These are phyloP conservation scores for Tribolium castaneum DNA, from an alignment of 1,140 invertebrate genomes.

Conservation along the genomic window DNA sequence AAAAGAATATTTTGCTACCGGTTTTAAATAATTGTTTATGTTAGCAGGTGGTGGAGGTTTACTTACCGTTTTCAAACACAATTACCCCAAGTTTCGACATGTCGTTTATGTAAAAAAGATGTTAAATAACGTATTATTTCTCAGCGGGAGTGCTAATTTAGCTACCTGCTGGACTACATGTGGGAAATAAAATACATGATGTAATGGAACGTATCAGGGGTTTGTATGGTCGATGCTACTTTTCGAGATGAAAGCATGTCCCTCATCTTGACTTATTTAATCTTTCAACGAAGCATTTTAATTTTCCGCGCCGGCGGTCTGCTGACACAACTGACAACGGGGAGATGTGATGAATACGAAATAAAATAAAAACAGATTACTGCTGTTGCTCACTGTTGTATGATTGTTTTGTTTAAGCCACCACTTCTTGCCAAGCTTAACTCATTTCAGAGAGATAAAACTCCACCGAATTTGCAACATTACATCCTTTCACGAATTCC, in stretches of 20 bases:
- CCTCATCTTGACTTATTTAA: constrained; percentile 47
- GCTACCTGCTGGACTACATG: background rate
- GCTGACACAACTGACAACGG: constrained; percentile 37
- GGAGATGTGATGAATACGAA: constrained; percentile 39
- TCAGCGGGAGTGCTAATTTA: constrained; percentile 7
- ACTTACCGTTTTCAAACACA: background rate
- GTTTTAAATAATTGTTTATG: constrained; percentile 49
- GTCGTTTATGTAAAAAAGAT: background rate
- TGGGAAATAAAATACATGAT: background rate
- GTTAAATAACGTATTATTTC: background rate
- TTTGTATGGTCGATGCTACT: background rate
- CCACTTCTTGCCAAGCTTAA: background rate
- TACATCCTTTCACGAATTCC: too few relatives aligned
- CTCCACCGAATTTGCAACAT: background rate
- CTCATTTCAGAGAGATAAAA: background rate
- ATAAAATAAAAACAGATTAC: constrained; percentile 35
- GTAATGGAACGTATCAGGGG: background rate
- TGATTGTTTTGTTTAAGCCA: constrained; percentile 3
- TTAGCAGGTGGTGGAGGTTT: constrained; percentile 14
- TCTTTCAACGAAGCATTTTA: constrained; percentile 50
- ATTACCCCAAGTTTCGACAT: background rate
- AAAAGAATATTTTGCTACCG: constrained; percentile 51
- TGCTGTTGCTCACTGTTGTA: constrained; percentile 33
- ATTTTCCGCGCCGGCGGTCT: constrained; percentile 47
- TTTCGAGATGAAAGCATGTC: constrained; percentile 26